Evolutionary conservation across 1,140 invertebrate genomes (phyloP).

Genomic region (Acromyrmex echinatior): DNA sequence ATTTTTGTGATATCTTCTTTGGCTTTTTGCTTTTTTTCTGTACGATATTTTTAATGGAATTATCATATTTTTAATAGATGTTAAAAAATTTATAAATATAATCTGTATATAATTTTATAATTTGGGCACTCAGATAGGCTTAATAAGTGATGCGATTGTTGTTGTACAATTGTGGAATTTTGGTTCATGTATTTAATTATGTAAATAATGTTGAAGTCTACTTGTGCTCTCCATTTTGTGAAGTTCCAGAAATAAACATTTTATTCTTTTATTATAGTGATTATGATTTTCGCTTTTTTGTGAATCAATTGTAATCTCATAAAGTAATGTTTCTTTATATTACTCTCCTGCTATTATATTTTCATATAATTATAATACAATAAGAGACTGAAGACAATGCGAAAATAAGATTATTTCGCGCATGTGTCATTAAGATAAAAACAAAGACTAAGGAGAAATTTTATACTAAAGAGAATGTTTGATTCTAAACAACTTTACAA

Average conservation of each 20-base stretch:
- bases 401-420: background rate
- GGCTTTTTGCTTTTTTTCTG: slow-evolving; percentile 57
- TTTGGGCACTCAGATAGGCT: background rate
- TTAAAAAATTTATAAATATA: background rate
- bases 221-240: background rate
- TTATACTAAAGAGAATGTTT: background rate
- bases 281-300: background rate
- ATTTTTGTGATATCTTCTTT: slow-evolving; percentile 31
- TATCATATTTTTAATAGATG: slow-evolving; percentile 70
- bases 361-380: background rate
- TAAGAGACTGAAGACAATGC: background rate
- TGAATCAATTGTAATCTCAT: slow-evolving; percentile 7
- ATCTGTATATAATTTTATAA: slow-evolving; percentile 21
- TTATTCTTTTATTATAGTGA: background rate
- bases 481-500: background rate
- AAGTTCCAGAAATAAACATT: background rate
- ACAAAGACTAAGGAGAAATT: no score
- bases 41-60: slow-evolving; percentile 73
- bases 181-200: slow-evolving; percentile 41
- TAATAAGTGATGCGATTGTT: slow-evolving; percentile 4
- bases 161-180: background rate
- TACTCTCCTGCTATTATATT: background rate
- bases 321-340: background rate
- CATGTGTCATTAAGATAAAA: slow-evolving; percentile 1
- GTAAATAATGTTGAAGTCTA: slow-evolving; percentile 38